A percentile compares a stretch with the other conserved stretches of the same genome.
These are phyloP conservation scores for Hydrozoanthus gracilis DNA, from an alignment of 92 coral and sea anemone species.

Conservation along the genomic window DNA sequence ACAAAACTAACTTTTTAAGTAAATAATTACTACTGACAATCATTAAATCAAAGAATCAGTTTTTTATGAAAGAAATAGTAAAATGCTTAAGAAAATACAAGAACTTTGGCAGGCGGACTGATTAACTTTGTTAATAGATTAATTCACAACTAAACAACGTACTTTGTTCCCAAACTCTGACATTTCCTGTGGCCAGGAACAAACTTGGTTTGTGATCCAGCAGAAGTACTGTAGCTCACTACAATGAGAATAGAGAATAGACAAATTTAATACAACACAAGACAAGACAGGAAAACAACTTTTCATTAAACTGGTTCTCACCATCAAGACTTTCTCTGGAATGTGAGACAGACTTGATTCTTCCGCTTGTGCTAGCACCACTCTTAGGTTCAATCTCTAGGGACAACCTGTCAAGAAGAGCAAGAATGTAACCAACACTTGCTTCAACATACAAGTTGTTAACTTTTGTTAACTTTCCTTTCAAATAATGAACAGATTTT, in stretches of 20 bases:
- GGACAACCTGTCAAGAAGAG: slow-evolving; percentile 70
- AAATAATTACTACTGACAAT: slow-evolving; percentile 24
- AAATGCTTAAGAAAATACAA: not conserved
- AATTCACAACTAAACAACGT: slow-evolving; percentile 27
- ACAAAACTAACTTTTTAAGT: not conserved
- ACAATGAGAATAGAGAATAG: slow-evolving; percentile 10
- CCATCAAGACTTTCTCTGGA: slow-evolving; percentile 92
- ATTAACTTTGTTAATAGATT: not conserved
- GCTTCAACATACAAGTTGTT: not conserved
- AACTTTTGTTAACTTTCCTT: not conserved
- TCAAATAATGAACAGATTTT: too few species aligned
- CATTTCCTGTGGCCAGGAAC: slow-evolving; percentile 94
- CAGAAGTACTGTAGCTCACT: slow-evolving; percentile 40
- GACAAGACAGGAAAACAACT: too few species aligned
- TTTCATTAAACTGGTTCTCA: slow-evolving; percentile 18
- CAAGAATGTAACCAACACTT: not conserved
- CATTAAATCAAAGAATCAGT: not conserved
- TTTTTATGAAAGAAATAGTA: not conserved
- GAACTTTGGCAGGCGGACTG: not conserved
- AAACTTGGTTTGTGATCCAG: slow-evolving; percentile 58
- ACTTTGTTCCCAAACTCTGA: slow-evolving; percentile 90
- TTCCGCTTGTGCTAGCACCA: slow-evolving; percentile 39
- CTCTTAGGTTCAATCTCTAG: slow-evolving; percentile 87
- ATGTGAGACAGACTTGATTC: slow-evolving; percentile 60
- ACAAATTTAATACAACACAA: not conserved